These are phyloP conservation scores for Hartigia nigra DNA, from an alignment of 2,888 invertebrate species.

Conservation along the genomic window DNA sequence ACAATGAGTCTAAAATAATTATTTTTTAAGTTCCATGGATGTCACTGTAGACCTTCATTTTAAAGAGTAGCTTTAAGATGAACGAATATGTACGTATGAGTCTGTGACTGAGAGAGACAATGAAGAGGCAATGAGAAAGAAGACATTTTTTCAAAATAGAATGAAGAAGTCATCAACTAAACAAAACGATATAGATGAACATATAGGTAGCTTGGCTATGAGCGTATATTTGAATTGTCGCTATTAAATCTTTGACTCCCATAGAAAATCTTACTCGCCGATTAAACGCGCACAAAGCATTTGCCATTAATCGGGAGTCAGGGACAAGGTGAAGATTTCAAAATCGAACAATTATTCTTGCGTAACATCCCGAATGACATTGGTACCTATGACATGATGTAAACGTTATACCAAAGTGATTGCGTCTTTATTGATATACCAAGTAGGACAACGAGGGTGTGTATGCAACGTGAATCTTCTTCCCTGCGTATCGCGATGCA, in stretches of 20 bases:
- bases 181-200: neutral
- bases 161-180: neutral
- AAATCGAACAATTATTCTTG: neutral
- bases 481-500: neutral
- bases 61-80: neutral
- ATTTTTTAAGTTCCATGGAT: neutral
- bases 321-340: neutral
- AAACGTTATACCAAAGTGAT: neutral
- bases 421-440: neutral
- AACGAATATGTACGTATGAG: neutral
- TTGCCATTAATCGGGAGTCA: neutral
- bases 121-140: neutral
- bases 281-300: neutral
- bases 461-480: neutral
- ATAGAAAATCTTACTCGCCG: neutral
- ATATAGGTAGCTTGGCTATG: neutral
- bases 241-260: neutral
- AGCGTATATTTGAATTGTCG: neutral
- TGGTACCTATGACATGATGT: neutral
- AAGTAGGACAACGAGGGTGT: neutral
- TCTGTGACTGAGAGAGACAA: neutral
- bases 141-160: neutral
- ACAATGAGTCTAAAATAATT: neutral
- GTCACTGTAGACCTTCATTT: neutral
- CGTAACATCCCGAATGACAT: neutral